Conservation (phyloP, 2,888 invertebrate species). For the Allygus modestus region DNA sequence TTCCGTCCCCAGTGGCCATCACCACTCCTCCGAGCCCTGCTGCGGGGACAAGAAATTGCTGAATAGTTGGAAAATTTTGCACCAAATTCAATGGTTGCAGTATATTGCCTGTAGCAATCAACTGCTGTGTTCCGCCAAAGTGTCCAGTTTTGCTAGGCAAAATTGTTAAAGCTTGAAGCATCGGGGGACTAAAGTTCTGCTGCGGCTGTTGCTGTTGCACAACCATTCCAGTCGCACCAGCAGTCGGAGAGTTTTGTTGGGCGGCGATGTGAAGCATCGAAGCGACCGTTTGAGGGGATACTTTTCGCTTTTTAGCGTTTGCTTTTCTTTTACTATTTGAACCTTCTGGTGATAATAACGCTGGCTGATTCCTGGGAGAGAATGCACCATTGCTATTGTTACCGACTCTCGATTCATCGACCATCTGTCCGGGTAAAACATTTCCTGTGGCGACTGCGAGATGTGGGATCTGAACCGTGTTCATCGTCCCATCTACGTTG, state of each 20-base stretch:
- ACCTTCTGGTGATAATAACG: conserved; percentile 82
- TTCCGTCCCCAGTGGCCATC: conserved; percentile 86
- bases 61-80: conserved; percentile 87
- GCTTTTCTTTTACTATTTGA: conserved; percentile 77
- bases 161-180: conserved; percentile 86
- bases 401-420: conserved; percentile 68
- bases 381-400: conserved; percentile 68
- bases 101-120: conserved; percentile 79
- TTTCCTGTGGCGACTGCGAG: conserved; percentile 76
- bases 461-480: conserved; percentile 84
- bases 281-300: conserved; percentile 82
- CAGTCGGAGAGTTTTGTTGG: conserved; percentile 67
- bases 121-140: conserved; percentile 80
- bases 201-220: conserved; percentile 70
- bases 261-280: conserved; percentile 74
- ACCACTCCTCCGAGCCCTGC: conserved; percentile 90
- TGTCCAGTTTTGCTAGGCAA: conserved; percentile 82
- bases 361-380: conserved; percentile 68
- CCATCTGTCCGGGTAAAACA: conserved; percentile 64
- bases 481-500: conserved; percentile 86
- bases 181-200: conserved; percentile 76
- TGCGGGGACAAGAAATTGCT: conserved; percentile 90
- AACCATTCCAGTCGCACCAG: conserved; percentile 68
- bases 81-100: conserved; percentile 89
- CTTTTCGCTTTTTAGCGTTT: conserved; percentile 85